Base-by-base conservation (phyloP, 2,888 invertebrate genomes). In the Mimas tiliae region DNA sequence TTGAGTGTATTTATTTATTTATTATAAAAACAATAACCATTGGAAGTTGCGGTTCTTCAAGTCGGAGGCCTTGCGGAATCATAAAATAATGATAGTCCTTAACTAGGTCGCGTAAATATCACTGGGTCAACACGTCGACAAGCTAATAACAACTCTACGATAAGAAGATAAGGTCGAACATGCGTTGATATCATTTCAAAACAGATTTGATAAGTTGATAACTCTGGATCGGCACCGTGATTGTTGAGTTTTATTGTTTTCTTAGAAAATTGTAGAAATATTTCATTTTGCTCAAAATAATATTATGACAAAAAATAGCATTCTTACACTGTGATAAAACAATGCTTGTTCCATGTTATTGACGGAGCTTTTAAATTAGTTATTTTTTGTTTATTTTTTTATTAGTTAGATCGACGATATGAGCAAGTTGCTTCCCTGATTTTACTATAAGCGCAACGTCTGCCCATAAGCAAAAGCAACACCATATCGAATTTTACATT, bases 91-190 rank as follows among this genome's bases (percentile, higher is more conserved):
- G 64, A 67, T 45, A 42, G 58, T 42, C 63, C 34, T 50, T 62
- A 69, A 63, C 34, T 69, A 27, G 69, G 69, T 58, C 69, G 62
- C 65, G 58, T 55, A 65, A 67, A 69, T 51, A 67, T 62, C 67
- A 67, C 34, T 67, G 45, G 69, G 69, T 64, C 69, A 45, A 38
- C 48, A 14, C 42, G 12, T 27, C n/a, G 21, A 6, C 27, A 48
- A 21, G 19, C 8, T 6, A 19, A 64, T 34, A 7, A 12, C 51
- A 14, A 48, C 38, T 51, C 63, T 51, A 51, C 34, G 7, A 3
- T 0, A 6, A 51, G 11, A 38, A 14, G 14, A 50, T 50, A 50
- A 38, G 12, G 51, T 21, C 12, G 38, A 51, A 38, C 4, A 19
- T 19, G 19, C 58, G 12, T 42, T 12, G 19, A 16, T 1, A 6